Percentiles rank a stretch among this genome's conserved stretches.
phyloP scores from a whole-genome alignment of 2,797 vertebrate genomes.

The Crax fasciolata region DNA sequence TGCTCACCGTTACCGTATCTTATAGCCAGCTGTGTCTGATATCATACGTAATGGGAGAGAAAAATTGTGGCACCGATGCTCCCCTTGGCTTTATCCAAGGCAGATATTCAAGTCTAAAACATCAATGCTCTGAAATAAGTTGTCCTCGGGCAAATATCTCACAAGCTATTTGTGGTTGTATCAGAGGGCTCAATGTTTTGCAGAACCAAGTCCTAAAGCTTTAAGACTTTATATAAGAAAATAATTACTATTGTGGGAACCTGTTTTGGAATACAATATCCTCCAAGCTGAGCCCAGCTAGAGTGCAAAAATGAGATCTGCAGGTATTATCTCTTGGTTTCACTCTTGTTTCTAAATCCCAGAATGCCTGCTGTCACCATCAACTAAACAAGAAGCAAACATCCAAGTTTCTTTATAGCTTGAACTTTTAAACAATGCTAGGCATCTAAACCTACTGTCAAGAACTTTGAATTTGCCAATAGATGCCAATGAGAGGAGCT shows the following conservation, averaged over 20 bases:
- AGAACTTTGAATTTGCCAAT: background rate
- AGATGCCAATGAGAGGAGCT: background rate
- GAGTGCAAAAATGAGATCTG: background rate
- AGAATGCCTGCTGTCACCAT: background rate
- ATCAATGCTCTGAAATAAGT: accelerated
- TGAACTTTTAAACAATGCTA: background rate
- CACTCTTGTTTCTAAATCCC: background rate
- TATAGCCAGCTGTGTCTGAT: accelerated
- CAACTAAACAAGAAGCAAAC: background rate
- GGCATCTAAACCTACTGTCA: background rate
- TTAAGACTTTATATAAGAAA: background rate
- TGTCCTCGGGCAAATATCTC: background rate
- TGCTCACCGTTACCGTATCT: background rate
- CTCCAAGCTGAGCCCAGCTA: background rate
- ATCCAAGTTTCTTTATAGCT: background rate
- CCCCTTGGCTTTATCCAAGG: background rate
- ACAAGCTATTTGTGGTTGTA: background rate
- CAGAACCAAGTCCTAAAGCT: background rate
- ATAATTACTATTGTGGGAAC: background rate
- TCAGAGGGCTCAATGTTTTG: background rate
- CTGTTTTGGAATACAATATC: background rate
- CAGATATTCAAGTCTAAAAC: background rate
- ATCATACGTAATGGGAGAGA: accelerated
- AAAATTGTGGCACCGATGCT: accelerated
- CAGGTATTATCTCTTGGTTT: background rate